Evolutionary conservation across 2,113 vertebrate species (phyloP).

Genomic region (Corvus cornix): DNA sequence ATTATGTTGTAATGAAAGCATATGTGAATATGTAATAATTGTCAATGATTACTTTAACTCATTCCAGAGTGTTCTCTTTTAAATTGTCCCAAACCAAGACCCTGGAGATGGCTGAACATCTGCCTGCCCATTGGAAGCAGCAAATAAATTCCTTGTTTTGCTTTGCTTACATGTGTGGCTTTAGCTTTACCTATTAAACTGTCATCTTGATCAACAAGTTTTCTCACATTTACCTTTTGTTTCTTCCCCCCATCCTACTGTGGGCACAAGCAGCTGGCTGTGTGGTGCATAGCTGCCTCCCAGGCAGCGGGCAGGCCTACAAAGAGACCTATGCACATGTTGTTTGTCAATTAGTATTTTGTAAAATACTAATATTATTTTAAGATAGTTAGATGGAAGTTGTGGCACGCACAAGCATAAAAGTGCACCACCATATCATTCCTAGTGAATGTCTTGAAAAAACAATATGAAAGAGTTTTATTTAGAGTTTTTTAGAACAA

Average conservation of each 20-base stretch:
- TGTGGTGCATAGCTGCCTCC: background rate
- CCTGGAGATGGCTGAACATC: background rate
- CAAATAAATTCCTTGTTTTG: background rate
- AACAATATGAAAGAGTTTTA: background rate
- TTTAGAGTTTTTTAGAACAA: too few relatives aligned
- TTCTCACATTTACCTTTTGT: background rate
- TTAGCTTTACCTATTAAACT: background rate
- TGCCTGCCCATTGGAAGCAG: background rate
- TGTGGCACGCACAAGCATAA: background rate
- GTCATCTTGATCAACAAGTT: background rate
- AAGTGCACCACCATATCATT: background rate
- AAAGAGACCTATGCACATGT: background rate
- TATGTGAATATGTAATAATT: background rate
- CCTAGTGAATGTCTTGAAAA: background rate
- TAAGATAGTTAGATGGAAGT: background rate
- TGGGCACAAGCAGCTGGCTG: fast-evolving
- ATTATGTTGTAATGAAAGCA: background rate
- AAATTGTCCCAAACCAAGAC: background rate
- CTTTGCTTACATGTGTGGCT: fast-evolving
- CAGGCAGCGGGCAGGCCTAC: background rate
- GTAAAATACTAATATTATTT: background rate
- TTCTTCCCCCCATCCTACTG: background rate
- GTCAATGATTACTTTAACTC: background rate
- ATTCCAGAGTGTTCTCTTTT: background rate
- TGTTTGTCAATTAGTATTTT: background rate